Evolutionary conservation across 30 jellyfish, hydroid and myxozoan genomes (phyloP).

Genomic region (Morbakka virulenta): DNA sequence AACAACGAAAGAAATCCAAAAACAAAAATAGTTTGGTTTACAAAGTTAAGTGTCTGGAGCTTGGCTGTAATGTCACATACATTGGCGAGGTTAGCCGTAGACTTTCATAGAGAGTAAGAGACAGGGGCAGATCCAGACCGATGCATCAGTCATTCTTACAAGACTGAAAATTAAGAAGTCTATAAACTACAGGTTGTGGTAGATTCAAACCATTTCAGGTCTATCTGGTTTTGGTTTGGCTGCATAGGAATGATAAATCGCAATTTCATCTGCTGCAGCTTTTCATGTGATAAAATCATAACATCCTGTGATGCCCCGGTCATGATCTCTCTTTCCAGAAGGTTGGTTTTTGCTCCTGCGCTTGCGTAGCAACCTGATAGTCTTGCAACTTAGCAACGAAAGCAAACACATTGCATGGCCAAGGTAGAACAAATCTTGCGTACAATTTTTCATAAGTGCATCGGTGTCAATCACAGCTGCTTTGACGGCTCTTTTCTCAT

Average conservation of each 20-base stretch:
- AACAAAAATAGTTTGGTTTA: too few species aligned
- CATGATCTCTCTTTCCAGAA: neutral
- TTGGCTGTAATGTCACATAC: too few species aligned
- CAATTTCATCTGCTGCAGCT: neutral
- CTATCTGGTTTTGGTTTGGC: neutral
- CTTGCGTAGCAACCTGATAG: slow-evolving; percentile 2
- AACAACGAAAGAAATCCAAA: too few species aligned
- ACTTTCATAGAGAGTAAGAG: too few species aligned
- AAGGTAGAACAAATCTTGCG: slow-evolving; percentile 1
- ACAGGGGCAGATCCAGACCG: too few species aligned
- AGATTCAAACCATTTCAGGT: neutral
- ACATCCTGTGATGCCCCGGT: neutral
- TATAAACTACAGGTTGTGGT: neutral
- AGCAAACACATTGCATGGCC: too few species aligned
- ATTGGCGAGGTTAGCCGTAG: too few species aligned
- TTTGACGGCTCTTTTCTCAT: slow-evolving; percentile 6
- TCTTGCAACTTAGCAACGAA: neutral
- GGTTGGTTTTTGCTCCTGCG: neutral
- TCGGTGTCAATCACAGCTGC: slow-evolving; percentile 6
- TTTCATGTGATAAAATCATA: neutral
- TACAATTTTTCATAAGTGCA: neutral
- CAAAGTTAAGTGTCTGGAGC: too few species aligned
- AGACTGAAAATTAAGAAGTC: too few species aligned
- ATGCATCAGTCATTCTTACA: slow-evolving; percentile 10
- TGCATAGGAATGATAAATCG: neutral